A percentile compares a stretch with the other conserved stretches of the same genome.
These are phyloP conservation scores for Phenganax subtilis DNA, from an alignment of 92 coral and sea anemone species.

Conservation along the genomic window DNA sequence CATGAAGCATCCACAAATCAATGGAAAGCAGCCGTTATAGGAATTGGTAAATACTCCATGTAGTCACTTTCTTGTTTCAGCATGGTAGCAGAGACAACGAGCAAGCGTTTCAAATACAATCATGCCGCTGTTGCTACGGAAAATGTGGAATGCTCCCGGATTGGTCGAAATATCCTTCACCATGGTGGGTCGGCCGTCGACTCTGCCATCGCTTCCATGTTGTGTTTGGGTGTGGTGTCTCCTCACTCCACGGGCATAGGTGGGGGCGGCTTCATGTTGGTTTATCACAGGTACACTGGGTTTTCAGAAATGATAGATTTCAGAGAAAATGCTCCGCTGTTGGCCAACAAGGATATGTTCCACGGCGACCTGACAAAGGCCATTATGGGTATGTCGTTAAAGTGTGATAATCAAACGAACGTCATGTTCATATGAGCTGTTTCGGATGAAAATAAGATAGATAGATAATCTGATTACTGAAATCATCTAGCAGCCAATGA, in stretches of 20 bases:
- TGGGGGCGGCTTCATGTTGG: conserved; percentile 99
- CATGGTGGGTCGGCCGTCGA: conserved; percentile 92
- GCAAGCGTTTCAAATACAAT: conserved; percentile 55
- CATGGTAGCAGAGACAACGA: conserved; percentile 3
- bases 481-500: no score
- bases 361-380: conserved; percentile 86
- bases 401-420: background rate
- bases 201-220: conserved; percentile 76
- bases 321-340: conserved; percentile 87
- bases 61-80: background rate
- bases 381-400: conserved; percentile 62
- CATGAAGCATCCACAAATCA: background rate
- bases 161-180: conserved; percentile 62
- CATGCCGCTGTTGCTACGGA: conserved; percentile 93
- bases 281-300: conserved; percentile 51
- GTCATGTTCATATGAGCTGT: background rate
- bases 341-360: conserved; percentile 69
- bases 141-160: conserved; percentile 67
- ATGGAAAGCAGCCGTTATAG: no score
- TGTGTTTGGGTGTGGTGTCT: conserved; percentile 91
- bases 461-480: no score
- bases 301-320: conserved; percentile 92
- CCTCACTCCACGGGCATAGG: conserved; percentile 92
- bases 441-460: no score
- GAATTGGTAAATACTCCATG: no score